Conservation (phyloP, 2,888 invertebrate species). For the Torymus auratus region DNA sequence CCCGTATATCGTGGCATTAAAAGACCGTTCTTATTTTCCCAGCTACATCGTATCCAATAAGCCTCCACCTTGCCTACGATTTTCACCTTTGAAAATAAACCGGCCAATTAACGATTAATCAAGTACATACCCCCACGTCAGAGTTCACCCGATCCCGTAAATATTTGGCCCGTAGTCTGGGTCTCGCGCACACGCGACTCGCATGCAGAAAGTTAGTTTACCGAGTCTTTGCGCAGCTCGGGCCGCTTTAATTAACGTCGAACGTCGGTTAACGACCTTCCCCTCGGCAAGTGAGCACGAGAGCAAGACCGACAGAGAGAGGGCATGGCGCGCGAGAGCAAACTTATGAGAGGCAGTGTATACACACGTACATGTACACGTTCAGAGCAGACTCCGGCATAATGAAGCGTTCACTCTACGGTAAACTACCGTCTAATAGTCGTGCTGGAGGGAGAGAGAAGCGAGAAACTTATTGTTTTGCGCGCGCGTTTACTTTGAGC, state of each 20-base stretch:
- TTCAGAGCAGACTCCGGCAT: constrained; percentile 55
- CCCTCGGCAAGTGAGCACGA: constrained; percentile 51
- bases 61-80: not conserved
- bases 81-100: constrained; percentile 35
- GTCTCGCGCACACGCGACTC: constrained; percentile 8
- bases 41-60: not conserved
- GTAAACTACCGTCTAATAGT: constrained; percentile 59
- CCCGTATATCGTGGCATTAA: not conserved
- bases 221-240: constrained; percentile 42
- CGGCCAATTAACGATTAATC: constrained; percentile 31
- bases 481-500: constrained; percentile 33
- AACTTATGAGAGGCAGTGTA: constrained; percentile 57
- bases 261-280: constrained; percentile 62
- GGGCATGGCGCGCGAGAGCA: constrained; percentile 48
- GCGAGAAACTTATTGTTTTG: constrained; percentile 52
- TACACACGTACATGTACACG: not conserved
- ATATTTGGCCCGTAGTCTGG: constrained; percentile 45
- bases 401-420: constrained; percentile 57
- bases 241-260: constrained; percentile 63
- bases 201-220: constrained; percentile 53
- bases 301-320: constrained; percentile 18
- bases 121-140: constrained; percentile 1
- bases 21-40: constrained; percentile 6
- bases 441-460: constrained; percentile 47
- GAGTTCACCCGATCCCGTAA: constrained; percentile 43